These are phyloP conservation scores for Semnornis frantzii DNA, from an alignment of 2,113 vertebrate species.

Conservation along the genomic window DNA sequence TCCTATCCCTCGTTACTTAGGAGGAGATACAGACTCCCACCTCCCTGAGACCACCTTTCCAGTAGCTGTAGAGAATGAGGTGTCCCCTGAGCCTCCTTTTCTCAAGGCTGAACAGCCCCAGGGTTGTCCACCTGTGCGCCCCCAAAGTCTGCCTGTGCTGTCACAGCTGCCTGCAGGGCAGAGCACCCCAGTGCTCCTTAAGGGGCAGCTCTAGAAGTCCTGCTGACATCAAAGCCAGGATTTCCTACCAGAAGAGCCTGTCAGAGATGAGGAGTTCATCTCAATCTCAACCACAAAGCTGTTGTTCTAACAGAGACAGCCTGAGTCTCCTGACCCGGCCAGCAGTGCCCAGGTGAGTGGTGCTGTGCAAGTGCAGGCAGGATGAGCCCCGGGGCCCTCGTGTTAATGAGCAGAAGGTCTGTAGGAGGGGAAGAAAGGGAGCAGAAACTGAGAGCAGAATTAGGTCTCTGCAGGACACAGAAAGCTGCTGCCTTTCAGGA, in stretches of 20 bases:
- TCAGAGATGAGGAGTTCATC: not conserved
- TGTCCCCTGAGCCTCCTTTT: not conserved
- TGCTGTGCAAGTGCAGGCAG: not conserved
- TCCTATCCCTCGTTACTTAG: not conserved
- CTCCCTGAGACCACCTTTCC: not conserved
- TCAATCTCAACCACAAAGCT: constrained; percentile 47
- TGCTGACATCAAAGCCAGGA: not conserved
- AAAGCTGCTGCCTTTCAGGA: not conserved
- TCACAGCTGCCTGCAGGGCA: not conserved
- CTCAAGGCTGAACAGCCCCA: not conserved
- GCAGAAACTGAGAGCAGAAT: not conserved
- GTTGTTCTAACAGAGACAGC: not conserved
- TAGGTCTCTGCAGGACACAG: not conserved
- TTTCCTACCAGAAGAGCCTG: not conserved
- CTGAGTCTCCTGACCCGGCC: constrained; percentile 4
- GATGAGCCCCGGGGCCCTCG: constrained; percentile 8
- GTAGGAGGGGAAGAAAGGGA: not conserved
- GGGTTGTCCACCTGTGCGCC: not conserved
- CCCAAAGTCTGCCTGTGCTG: not conserved
- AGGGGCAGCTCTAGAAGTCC: not conserved
- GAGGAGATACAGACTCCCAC: not conserved
- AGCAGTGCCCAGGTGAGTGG: not conserved
- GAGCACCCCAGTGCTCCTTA: too few species aligned
- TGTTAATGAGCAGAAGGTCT: not conserved
- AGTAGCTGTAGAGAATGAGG: not conserved